phyloP scores from a whole-genome alignment of 1,140 invertebrate species.

The Drosophila paulistorum region DNA sequence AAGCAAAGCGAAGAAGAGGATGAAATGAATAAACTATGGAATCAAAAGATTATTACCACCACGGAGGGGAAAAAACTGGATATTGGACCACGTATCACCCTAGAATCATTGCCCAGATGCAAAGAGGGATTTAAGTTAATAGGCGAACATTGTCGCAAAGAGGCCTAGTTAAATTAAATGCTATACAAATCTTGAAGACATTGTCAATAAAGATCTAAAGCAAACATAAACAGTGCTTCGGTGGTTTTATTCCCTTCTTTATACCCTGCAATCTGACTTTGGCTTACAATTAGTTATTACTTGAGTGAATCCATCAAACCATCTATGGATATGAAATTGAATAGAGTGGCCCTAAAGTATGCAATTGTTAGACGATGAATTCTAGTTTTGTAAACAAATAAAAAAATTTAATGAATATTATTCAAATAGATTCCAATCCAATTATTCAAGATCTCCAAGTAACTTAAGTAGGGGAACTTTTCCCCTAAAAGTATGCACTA shows the following conservation, averaged over 20 bases:
- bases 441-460: too few relatives aligned
- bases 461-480: too few relatives aligned
- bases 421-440: too few relatives aligned
- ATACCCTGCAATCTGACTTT: neutral
- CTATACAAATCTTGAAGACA: neutral
- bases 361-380: too few relatives aligned
- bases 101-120: constrained; percentile 45
- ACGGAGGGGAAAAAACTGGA: neutral
- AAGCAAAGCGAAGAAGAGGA: neutral
- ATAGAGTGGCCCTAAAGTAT: too few relatives aligned
- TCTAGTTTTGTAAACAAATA: too few relatives aligned
- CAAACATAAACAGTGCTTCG: constrained; percentile 10
- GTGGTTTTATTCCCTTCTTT: neutral
- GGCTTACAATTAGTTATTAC: too few relatives aligned
- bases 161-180: constrained; percentile 16
- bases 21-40: constrained; percentile 4
- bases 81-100: constrained; percentile 48
- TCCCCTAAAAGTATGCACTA: too few relatives aligned
- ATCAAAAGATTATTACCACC: neutral
- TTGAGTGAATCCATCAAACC: too few relatives aligned
- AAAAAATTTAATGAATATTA: too few relatives aligned
- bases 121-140: constrained; percentile 33
- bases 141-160: constrained; percentile 44
- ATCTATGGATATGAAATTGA: too few relatives aligned
- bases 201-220: constrained; percentile 5